A percentile compares a stretch with the other conserved stretches of the same genome.
Conservation (phyloP, 30 jellyfish, hydroid and myxozoan species). For the Chrysaora quinquecirrha region DNA sequence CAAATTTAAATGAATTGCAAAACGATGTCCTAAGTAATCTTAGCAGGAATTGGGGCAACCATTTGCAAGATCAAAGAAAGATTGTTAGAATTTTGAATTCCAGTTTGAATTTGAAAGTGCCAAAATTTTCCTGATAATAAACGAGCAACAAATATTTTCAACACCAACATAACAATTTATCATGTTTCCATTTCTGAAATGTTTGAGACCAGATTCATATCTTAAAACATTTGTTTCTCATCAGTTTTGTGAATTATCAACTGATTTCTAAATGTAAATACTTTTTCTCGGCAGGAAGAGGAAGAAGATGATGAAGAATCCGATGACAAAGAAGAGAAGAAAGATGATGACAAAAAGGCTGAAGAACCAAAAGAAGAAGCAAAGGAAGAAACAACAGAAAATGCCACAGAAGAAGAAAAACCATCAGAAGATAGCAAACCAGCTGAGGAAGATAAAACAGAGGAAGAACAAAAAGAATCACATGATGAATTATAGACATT, state of each 20-base stretch:
- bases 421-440: slow-evolving; percentile 26
- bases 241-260: not conserved
- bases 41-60: too few relatives aligned
- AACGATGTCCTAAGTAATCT: too few relatives aligned
- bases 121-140: too few relatives aligned
- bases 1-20: too few relatives aligned
- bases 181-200: too few relatives aligned
- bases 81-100: too few relatives aligned
- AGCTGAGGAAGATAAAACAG: slow-evolving; percentile 63
- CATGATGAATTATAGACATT: slow-evolving; percentile 67
- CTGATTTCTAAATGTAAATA: not conserved
- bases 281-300: slow-evolving; percentile 63
- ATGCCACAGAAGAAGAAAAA: slow-evolving; percentile 29
- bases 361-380: slow-evolving; percentile 32
- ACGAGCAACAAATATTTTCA: too few relatives aligned
- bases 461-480: slow-evolving; percentile 61
- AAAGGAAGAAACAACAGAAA: slow-evolving; percentile 56
- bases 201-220: not conserved
- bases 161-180: too few relatives aligned
- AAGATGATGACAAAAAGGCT: slow-evolving; percentile 45
- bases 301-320: slow-evolving; percentile 88
- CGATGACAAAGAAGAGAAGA: slow-evolving; percentile 63
- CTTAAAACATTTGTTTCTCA: not conserved
- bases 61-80: too few relatives aligned
- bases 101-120: too few relatives aligned